Evolutionary conservation across 2,797 vertebrate genomes (phyloP).

Genomic region (Threskiornis aethiopicus): DNA sequence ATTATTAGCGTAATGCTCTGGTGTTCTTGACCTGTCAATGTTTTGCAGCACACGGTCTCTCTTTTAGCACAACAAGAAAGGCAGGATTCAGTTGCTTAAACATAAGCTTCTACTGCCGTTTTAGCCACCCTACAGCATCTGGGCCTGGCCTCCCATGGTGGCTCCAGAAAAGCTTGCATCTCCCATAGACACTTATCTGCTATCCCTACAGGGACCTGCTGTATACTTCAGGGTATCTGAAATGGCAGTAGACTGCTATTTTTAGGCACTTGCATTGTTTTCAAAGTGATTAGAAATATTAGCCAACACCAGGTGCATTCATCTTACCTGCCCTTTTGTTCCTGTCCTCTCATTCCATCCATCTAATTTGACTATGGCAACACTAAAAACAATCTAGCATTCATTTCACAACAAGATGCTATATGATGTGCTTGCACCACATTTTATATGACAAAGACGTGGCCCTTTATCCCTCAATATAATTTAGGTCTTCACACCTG

Average conservation of each 20-base stretch:
- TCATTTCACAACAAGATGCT: neutral
- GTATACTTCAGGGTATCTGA: neutral
- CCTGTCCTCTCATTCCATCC: neutral
- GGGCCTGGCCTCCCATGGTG: fast-evolving
- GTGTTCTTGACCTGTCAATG: neutral
- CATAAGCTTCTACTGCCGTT: neutral
- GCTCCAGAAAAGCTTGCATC: neutral
- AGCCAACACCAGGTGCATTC: neutral
- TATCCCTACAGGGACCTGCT: neutral
- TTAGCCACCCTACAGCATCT: neutral
- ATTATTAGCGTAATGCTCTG: neutral
- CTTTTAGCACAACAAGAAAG: neutral
- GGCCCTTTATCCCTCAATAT: neutral
- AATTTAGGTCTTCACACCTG: neutral
- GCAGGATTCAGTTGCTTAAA: neutral
- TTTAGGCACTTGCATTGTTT: neutral
- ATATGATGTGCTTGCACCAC: neutral
- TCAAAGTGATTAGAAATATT: neutral
- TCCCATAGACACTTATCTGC: neutral
- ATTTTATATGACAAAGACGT: neutral
- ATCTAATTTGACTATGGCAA: neutral
- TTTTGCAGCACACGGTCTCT: neutral
- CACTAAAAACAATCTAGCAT: neutral
- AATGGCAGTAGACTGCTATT: neutral
- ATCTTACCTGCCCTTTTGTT: neutral